phyloP scores from a whole-genome alignment of 2,797 vertebrate genomes.

The Ptychadena robeensis region DNA sequence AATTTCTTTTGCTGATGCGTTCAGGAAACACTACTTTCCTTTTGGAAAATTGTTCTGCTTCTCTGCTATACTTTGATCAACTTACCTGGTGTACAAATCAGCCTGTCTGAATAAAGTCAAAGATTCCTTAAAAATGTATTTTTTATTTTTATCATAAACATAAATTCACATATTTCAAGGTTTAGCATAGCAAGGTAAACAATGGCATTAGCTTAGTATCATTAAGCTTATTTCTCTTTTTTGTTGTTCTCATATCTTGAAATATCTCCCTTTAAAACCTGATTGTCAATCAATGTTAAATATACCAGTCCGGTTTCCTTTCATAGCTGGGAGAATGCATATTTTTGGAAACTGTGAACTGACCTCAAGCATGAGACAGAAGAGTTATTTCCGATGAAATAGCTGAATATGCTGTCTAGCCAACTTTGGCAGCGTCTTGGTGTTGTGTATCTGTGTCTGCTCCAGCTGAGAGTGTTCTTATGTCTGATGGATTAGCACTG shows the following conservation, averaged over 20 bases:
- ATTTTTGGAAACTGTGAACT: constrained; percentile 35
- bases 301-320: constrained; percentile 7
- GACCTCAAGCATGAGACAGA: constrained; percentile 1
- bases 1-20: too few species aligned
- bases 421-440: constrained; percentile 63
- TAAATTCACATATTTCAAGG: too few species aligned
- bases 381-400: constrained; percentile 41
- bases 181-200: too few species aligned
- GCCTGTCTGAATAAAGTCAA: too few species aligned
- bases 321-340: constrained; percentile 19
- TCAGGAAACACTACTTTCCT: too few species aligned
- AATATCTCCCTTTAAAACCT: not conserved
- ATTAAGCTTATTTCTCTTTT: not conserved
- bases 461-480: constrained; percentile 69
- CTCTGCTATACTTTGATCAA: too few species aligned
- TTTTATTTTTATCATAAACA: too few species aligned
- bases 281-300: not conserved
- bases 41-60: too few species aligned
- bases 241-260: not conserved
- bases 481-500: constrained; percentile 85
- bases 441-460: constrained; percentile 63
- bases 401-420: constrained; percentile 44
- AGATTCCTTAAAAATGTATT: too few species aligned
- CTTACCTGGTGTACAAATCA: too few species aligned
- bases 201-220: too few species aligned